A percentile compares a stretch with the other conserved stretches of the same genome.
Evolutionary conservation across 1,140 invertebrate species (phyloP).

Genomic region (Aphelenchoides fujianensis): DNA sequence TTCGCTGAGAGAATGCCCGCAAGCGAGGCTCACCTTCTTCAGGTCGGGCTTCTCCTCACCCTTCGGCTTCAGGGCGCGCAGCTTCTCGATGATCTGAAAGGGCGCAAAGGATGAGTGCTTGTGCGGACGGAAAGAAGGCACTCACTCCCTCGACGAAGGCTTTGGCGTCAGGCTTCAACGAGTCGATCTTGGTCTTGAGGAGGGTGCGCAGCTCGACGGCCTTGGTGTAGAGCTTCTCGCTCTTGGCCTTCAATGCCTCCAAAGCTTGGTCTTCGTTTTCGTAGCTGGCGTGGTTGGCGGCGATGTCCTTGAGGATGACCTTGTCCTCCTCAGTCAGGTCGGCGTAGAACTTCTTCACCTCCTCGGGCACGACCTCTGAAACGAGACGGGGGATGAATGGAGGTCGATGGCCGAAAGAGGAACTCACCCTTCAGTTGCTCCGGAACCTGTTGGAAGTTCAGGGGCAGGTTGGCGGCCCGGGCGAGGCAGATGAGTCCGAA

Average conservation of each 20-base stretch:
- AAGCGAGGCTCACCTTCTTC: constrained; percentile 40
- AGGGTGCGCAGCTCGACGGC: constrained; percentile 41
- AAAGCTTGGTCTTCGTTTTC: constrained; percentile 42
- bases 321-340: constrained; percentile 52
- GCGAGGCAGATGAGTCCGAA: background rate
- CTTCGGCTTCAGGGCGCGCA: constrained; percentile 41
- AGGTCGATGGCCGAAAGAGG: constrained; percentile 10
- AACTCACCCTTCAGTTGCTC: constrained; percentile 34
- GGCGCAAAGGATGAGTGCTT: background rate
- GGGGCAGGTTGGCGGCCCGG: constrained; percentile 18
- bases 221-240: constrained; percentile 49
- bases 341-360: constrained; percentile 47
- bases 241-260: constrained; percentile 46
- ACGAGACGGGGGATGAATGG: constrained; percentile 4
- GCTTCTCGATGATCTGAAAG: constrained; percentile 45
- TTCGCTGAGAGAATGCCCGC: constrained; percentile 37
- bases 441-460: constrained; percentile 33
- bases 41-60: constrained; percentile 46
- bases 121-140: background rate
- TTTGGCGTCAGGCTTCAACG: constrained; percentile 43
- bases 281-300: constrained; percentile 39
- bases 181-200: constrained; percentile 32
- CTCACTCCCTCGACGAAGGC: constrained; percentile 41
- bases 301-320: constrained; percentile 44
- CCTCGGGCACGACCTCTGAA: constrained; percentile 45